These are phyloP conservation scores for Chinchilla lanigera DNA, from an alignment of 2,113 vertebrate genomes.

Conservation along the genomic window DNA sequence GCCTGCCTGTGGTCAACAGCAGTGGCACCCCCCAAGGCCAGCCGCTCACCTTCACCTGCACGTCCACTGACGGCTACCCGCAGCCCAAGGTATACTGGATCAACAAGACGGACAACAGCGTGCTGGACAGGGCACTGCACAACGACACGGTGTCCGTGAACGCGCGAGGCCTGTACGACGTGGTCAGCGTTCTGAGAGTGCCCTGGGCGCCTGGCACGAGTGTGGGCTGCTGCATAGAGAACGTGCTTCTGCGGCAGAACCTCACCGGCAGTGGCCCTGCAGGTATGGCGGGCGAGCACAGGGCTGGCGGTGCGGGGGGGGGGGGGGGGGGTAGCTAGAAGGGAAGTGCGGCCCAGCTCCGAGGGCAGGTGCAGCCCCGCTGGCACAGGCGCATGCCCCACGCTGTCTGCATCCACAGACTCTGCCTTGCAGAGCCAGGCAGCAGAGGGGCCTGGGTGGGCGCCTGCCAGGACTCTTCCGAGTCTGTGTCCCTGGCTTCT, in stretches of 20 bases:
- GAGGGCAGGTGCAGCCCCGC: background rate
- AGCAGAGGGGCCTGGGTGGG: background rate
- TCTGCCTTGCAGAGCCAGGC: background rate
- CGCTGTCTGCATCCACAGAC: background rate
- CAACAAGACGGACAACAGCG: constrained; percentile 82
- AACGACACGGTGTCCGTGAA: background rate
- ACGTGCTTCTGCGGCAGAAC: constrained; percentile 82
- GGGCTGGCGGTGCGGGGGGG: rapidly evolving
- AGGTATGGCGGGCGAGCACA: background rate
- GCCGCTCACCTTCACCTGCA: constrained; percentile 83
- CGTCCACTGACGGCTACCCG: constrained; percentile 83
- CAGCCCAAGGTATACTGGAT: constrained; percentile 84
- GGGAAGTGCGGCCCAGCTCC: no score
- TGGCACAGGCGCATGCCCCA: background rate
- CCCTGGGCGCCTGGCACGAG: constrained; percentile 48
- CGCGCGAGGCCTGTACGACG: constrained; percentile 62
- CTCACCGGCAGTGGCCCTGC: constrained; percentile 63
- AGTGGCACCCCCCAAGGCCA: background rate
- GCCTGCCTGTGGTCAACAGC: constrained; percentile 79
- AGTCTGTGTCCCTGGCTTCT: background rate
- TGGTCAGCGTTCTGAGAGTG: constrained; percentile 81
- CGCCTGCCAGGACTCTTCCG: rapidly evolving
- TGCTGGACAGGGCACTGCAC: constrained; percentile 19
- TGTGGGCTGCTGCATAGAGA: constrained; percentile 86
- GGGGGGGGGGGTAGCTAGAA: rapidly evolving